Base-by-base conservation (phyloP, 2,888 invertebrate genomes). In the Alloscopus bannaensis region DNA sequence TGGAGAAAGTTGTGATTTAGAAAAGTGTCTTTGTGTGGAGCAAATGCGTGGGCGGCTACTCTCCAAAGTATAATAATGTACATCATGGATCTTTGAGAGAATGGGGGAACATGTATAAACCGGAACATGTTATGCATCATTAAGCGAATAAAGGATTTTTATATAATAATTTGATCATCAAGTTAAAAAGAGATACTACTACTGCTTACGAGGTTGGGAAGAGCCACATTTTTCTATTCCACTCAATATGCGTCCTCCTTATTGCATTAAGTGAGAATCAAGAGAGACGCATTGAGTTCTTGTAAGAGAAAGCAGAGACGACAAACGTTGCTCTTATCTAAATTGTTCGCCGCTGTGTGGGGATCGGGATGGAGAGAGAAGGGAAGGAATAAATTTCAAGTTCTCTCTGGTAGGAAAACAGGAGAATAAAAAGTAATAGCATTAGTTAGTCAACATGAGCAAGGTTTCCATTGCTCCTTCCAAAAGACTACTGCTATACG, bases 1-100 rank as follows among this genome's bases (percentile, higher is more conserved):
- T 22, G 47, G 75, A 60, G 73, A 73, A 73, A 73, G 73, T 73
- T 65, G 11, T 28, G 50, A 57, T 26, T 29, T n/a, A n/a, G n/a
- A n/a, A n/a, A n/a, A n/a, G n/a, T n/a, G n/a, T n/a, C n/a, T n/a
- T n/a, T n/a, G n/a, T n/a, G n/a, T n/a, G n/a, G n/a, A n/a, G n/a
- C n/a, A n/a, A n/a, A n/a, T n/a, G n/a, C n/a, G n/a, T n/a, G n/a
- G n/a, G n/a, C n/a, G n/a, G n/a, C n/a, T n/a, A n/a, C n/a, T n/a
- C n/a, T n/a, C n/a, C n/a, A n/a, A n/a, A n/a, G n/a, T n/a, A n/a
- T n/a, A n/a, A n/a, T n/a, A n/a, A n/a, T n/a, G n/a, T n/a, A n/a
- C n/a, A n/a, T n/a, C n/a, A n/a, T n/a, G n/a, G n/a, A n/a, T n/a
- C n/a, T n/a, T n/a, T n/a, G n/a, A n/a, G n/a, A n/a, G n/a, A n/a